Base-by-base conservation (phyloP, 1,140 invertebrate genomes). In the Harpegnathos saltator region DNA sequence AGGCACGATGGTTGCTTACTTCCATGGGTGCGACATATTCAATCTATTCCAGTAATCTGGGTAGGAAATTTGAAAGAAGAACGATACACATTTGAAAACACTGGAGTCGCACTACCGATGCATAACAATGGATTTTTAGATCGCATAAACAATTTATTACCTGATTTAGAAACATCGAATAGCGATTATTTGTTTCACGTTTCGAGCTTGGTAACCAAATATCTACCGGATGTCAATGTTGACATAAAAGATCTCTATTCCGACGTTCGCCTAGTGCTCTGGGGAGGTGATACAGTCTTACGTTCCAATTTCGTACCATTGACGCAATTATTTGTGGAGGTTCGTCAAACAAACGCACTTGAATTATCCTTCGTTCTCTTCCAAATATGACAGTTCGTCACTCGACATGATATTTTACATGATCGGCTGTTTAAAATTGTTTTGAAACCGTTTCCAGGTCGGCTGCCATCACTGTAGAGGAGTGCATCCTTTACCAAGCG, bases 401-500 rank as follows among this genome's bases (percentile, higher is more conserved):
- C 14, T 12, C 17, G 33, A 11, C 4, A 33, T 4, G 3, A 44
- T 72, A 1, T 82, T 9, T 1, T 1, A 52, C 19, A 7, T 48
- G 48, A 78, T 50, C 0, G 12, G 15, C 50, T 26, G 24, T 26
- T 78, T 54, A 54, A 44, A 0, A 19, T 66, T 71, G 65, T 26
- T 24, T 66, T 44, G 26, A 78, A 68, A 78, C 48, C 24, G 15
- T 11, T 87, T 81, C 0, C n/a, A 94, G 93, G 81, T 94, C 44
- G 94, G 94, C 19, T 94, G 94, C 78, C 93, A 94, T 87, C 94
- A 94, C 58, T 94, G 94, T 33, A 85, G 93, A 91, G 92, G 91
- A 11, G 59, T 90, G 15, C 85, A 92, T 69, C 91, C 93, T 3
- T 84, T 94, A 54, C 89, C 90, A 29, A 15, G 62, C 15, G 83